Percentiles rank a stretch among this genome's conserved stretches.
Conservation (phyloP, 2,888 invertebrate genomes). For the Diaperis boleti region DNA sequence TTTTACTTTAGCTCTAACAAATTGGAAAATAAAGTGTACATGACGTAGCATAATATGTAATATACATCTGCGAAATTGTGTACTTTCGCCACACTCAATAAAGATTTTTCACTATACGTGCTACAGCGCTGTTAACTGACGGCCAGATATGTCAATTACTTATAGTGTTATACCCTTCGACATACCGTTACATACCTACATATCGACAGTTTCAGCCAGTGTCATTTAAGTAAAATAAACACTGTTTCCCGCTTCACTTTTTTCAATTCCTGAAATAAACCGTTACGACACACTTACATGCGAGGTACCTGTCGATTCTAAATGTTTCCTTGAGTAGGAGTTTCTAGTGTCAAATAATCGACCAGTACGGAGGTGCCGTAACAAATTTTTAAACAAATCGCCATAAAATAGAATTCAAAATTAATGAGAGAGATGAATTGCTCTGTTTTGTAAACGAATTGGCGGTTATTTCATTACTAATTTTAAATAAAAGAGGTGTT, state of each 20-base stretch:
- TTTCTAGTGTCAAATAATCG: no score
- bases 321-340: no score
- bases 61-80: conserved; percentile 10
- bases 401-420: no score
- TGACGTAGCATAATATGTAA: conserved; percentile 4
- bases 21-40: conserved; percentile 3
- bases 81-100: conserved; percentile 17
- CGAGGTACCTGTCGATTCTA: no score
- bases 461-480: no score
- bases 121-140: conserved; percentile 8
- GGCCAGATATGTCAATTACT: conserved; percentile 35
- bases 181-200: conserved; percentile 12
- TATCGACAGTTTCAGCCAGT: conserved; percentile 17
- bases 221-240: conserved; percentile 27
- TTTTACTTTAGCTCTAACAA: conserved; percentile 15
- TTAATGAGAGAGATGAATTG: no score
- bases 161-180: conserved; percentile 8
- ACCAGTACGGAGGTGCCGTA: no score
- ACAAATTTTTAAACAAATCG: no score
- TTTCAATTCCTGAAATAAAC: neutral
- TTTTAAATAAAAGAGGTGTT: no score
- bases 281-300: no score
- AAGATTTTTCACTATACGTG: conserved; percentile 15
- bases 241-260: conserved; percentile 19
- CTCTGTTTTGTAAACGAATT: no score